These are phyloP conservation scores for Adrianichthys oophorus DNA, from an alignment of 2,797 vertebrate species.

Conservation along the genomic window DNA sequence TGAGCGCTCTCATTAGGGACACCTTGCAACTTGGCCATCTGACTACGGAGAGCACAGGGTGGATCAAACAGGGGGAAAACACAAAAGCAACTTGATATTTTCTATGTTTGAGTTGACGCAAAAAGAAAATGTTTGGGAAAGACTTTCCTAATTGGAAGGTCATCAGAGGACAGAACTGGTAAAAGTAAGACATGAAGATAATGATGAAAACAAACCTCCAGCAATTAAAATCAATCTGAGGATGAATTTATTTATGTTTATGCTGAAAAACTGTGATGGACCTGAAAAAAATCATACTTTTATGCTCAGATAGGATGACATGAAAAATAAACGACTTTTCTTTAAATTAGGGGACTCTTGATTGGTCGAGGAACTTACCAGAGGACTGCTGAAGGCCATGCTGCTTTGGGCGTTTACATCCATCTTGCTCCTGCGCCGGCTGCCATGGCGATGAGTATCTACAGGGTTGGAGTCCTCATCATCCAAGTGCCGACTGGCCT, in stretches of 20 bases:
- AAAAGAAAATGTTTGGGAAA: background rate
- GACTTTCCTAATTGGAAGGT: background rate
- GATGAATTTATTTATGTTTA: background rate
- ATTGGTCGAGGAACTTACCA: slow-evolving; percentile 75
- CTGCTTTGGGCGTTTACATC: slow-evolving; percentile 65
- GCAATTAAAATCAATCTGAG: background rate
- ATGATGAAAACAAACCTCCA: background rate
- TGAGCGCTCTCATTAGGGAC: slow-evolving; percentile 69
- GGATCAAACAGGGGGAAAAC: slow-evolving; percentile 40
- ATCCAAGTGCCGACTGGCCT: slow-evolving; percentile 50
- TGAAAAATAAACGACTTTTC: too few species aligned
- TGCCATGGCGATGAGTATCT: slow-evolving; percentile 53
- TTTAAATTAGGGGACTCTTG: background rate
- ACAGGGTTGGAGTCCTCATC: slow-evolving; percentile 54
- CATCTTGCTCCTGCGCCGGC: slow-evolving; percentile 68
- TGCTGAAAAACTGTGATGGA: too few species aligned
- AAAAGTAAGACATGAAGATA: background rate
- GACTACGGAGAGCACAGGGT: slow-evolving; percentile 51
- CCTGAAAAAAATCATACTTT: too few species aligned
- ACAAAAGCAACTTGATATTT: slow-evolving; percentile 5
- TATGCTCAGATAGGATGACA: too few species aligned
- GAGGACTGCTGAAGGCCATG: slow-evolving; percentile 90
- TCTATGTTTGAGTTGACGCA: slow-evolving; percentile 5
- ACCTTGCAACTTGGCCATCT: slow-evolving; percentile 78
- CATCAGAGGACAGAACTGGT: background rate